These are phyloP conservation scores for Dinomys branickii DNA, from an alignment of 2,113 vertebrate genomes.

Conservation along the genomic window DNA sequence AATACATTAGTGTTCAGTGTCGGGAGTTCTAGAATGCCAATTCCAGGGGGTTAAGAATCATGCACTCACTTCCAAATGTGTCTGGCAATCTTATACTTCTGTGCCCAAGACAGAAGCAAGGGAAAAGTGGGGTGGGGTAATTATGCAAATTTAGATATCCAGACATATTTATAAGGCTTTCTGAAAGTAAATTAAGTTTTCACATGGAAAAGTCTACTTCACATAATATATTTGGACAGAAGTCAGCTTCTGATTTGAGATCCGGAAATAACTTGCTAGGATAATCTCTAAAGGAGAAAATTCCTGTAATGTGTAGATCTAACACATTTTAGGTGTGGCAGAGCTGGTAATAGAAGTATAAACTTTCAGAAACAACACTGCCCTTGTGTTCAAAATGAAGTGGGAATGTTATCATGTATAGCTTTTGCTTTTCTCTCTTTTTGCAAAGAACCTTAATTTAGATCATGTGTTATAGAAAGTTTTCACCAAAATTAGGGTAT, in stretches of 20 bases:
- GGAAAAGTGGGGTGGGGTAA: neutral
- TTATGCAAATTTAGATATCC: conserved; percentile 47
- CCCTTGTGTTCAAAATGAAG: neutral
- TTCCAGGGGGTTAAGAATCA: conserved; percentile 33
- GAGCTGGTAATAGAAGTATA: neutral
- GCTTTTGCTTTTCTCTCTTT: neutral
- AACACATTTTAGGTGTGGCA: neutral
- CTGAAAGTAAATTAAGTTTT: conserved; percentile 70
- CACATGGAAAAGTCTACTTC: conserved; percentile 63
- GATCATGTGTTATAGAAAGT: neutral
- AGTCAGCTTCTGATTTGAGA: conserved; percentile 48
- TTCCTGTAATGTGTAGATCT: neutral
- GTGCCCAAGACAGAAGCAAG: neutral
- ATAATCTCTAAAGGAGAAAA: conserved; percentile 11
- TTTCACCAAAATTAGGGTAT: conserved; percentile 33
- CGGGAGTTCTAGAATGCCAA: conserved; percentile 48
- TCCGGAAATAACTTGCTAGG: conserved; percentile 58
- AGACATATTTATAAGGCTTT: conserved; percentile 52
- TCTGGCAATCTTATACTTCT: conserved; percentile 45
- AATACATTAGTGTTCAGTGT: conserved; percentile 63
- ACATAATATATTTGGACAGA: conserved; percentile 50
- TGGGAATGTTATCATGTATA: neutral
- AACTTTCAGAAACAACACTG: conserved; percentile 4
- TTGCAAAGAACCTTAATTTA: conserved; percentile 43
- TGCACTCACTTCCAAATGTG: conserved; percentile 53